Evolutionary conservation across 2,888 invertebrate species (phyloP).

Genomic region (Nephrocerus scutellatus): DNA sequence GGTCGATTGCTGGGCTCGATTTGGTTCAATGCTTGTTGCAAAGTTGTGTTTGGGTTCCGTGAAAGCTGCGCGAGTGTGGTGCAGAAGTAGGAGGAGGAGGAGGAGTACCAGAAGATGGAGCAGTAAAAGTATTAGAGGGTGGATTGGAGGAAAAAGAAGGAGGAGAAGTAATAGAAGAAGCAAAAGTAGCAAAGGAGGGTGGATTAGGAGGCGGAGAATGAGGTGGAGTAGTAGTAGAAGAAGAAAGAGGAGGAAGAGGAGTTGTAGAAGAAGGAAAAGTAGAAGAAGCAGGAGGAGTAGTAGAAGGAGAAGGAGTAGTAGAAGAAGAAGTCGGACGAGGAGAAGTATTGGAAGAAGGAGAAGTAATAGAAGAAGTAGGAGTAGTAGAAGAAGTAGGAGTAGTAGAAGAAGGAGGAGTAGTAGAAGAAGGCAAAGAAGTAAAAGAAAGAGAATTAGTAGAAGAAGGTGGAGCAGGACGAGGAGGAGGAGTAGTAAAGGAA

Average conservation of each 20-base stretch:
- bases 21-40: no score
- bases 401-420: neutral
- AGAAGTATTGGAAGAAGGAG: neutral
- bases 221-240: neutral
- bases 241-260: neutral
- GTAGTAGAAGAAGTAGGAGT: constrained; percentile 3
- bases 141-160: neutral
- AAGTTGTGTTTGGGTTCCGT: no score
- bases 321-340: neutral
- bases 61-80: no score
- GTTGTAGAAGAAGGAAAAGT: neutral
- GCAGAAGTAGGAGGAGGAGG: neutral
- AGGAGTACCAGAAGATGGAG: neutral
- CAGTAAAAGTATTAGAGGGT: neutral
- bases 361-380: constrained; percentile 1
- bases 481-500: neutral
- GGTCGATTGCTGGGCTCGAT: no score
- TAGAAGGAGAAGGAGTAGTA: neutral
- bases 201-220: neutral
- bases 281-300: constrained; percentile 1
- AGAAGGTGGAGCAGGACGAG: neutral
- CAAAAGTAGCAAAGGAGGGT: neutral
- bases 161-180: neutral
- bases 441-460: neutral
- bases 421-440: constrained; percentile 1